phyloP scores from a whole-genome alignment of 2,797 vertebrate genomes.

The Pteropus rufus region DNA sequence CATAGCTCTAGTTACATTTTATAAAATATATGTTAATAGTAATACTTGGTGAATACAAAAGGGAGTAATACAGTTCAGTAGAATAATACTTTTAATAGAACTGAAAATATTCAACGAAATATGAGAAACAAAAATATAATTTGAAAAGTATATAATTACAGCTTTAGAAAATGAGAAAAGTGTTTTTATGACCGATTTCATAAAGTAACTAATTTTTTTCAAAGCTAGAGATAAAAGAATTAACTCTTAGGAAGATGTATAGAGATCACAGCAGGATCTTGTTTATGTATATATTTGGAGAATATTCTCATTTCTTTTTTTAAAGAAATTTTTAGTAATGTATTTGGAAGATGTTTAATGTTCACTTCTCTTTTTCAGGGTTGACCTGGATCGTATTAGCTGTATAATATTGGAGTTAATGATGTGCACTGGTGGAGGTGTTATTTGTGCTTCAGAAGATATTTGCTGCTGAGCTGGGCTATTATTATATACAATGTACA shows the following conservation, averaged over 20 bases:
- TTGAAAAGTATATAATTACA: not conserved
- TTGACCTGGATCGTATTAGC: constrained; percentile 56
- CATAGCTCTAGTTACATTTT: not conserved
- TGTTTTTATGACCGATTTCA: not conserved
- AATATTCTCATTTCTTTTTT: not conserved
- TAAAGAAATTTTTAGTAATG: not conserved
- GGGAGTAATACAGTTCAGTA: not conserved
- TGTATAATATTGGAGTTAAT: constrained; percentile 69
- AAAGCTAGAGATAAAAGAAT: not conserved
- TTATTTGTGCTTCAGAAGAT: constrained; percentile 77
- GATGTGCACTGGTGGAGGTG: constrained; percentile 68
- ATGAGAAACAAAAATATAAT: not conserved
- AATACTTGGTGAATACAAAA: not conserved
- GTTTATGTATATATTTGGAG: not conserved
- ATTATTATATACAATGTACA: constrained; percentile 73
- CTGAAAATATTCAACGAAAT: not conserved
- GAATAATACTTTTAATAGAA: not conserved
- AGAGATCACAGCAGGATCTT: not conserved
- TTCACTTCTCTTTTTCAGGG: constrained; percentile 50
- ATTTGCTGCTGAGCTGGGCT: constrained; percentile 82
- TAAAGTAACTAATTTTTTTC: not conserved
- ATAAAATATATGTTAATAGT: not conserved
- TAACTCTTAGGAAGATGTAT: not conserved
- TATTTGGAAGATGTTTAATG: constrained; percentile 23
- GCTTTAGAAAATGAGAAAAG: not conserved